Percentiles rank a stretch among this genome's conserved stretches.
Evolutionary conservation across 2,888 invertebrate genomes (phyloP).

Genomic region (Scaptomyza caliginosa): DNA sequence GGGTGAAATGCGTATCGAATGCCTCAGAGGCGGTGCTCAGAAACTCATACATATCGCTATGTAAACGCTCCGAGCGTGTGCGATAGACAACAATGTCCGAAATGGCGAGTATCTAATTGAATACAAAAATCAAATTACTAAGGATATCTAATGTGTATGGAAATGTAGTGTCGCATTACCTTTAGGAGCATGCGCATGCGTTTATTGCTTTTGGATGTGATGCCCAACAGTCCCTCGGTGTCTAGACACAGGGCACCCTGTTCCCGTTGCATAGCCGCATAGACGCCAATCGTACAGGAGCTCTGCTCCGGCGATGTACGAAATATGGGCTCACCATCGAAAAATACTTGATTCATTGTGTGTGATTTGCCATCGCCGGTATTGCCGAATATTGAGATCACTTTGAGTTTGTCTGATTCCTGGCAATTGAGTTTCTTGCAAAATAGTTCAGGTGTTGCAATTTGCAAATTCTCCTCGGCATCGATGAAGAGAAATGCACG

Average conservation of each 20-base stretch:
- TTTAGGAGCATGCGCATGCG: conserved; percentile 89
- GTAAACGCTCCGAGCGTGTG: conserved; percentile 90
- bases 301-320: conserved; percentile 84
- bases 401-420: conserved; percentile 87
- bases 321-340: conserved; percentile 86
- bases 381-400: conserved; percentile 93
- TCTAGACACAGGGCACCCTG: conserved; percentile 89
- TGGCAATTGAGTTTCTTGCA: conserved; percentile 82
- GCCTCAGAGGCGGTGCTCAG: conserved; percentile 90
- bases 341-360: conserved; percentile 90
- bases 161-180: conserved; percentile 73
- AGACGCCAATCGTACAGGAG: conserved; percentile 91
- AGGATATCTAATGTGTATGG: not conserved
- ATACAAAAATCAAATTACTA: not conserved
- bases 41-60: conserved; percentile 91
- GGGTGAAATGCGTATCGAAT: conserved; percentile 89
- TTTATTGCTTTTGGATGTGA: conserved; percentile 78
- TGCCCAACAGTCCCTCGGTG: conserved; percentile 91
- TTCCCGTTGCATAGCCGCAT: conserved; percentile 89
- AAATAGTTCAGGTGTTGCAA: conserved; percentile 85
- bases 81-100: conserved; percentile 92
- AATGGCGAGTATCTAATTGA: conserved; percentile 88
- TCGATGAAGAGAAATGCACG: conserved; percentile 86
- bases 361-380: conserved; percentile 93
- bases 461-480: conserved; percentile 86